Evolutionary conservation across 2,113 vertebrate genomes (phyloP), one percentile per base, ranked within the genome.

Genomic region (Pseudorhombus dupliciocellatus): DNA sequence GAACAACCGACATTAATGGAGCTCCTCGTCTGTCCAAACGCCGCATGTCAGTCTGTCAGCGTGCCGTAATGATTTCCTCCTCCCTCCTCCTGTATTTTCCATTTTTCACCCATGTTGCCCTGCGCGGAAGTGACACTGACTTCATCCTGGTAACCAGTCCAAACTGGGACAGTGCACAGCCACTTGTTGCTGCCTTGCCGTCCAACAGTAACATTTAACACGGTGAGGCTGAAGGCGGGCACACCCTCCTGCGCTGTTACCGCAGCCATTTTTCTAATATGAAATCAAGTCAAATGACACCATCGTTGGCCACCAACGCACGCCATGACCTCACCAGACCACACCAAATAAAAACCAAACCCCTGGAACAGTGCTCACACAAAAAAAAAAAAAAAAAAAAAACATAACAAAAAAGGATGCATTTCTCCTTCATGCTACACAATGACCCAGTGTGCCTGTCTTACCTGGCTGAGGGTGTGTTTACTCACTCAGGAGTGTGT

Each of bases 291-390:
- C n/a, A 66, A 68, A 59, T 79, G 61, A 80, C 54, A 10, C 57
- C 22, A 73, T 50, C 20, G 11, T 10, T 73, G 68, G 72, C 62
- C 56, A 70, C 58, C 34, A 71, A 15, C 55, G 55, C 61, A 59
- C 42, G 53, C 44, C 2, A n/a, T 88, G 81, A 86, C 55, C 58
- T 86, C 79, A 20, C 60, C 57, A 60, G 73, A 83, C 60, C 82
- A 81, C 73, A 64, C 58, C 34, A 73, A 69, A 72, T 69, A 69
- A 24, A 66, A 67, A 58, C 66, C 64, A 75, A 77, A 72, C 56
- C 66, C 44, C 81, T 73, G 70, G 79, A 86, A 69, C 40, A 62
- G 71, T 75, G 22, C 40, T 46, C 8, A 48, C 8, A 24, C 30
- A 20, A 10, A 59, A 51, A 10, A 10, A 37, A n/a, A 20, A 70